Conservation (phyloP, 2,888 invertebrate species). For the Parnassius apollo region DNA sequence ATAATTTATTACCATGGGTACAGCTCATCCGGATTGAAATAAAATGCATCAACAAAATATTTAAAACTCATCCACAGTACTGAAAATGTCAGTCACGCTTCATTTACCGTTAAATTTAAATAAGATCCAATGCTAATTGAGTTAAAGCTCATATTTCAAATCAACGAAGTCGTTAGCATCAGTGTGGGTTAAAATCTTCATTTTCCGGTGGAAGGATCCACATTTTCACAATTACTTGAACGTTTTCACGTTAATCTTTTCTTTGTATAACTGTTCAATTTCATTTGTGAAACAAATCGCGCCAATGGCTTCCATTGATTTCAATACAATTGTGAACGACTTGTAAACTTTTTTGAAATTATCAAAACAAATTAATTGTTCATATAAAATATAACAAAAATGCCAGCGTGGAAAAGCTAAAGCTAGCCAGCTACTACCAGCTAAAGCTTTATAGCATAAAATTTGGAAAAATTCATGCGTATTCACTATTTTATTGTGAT, state of each 20-base stretch:
- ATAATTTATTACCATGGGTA: too few relatives aligned
- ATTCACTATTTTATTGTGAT: too few relatives aligned
- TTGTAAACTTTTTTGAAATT: conserved; percentile 15
- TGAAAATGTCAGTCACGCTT: too few relatives aligned
- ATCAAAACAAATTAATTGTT: neutral
- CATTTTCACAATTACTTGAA: conserved; percentile 79
- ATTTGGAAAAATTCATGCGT: too few relatives aligned
- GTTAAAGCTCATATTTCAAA: conserved; percentile 43
- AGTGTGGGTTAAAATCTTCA: conserved; percentile 52
- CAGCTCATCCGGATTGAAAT: too few relatives aligned
- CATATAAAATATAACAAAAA: too few relatives aligned
- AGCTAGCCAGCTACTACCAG: too few relatives aligned
- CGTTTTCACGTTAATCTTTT: conserved; percentile 73
- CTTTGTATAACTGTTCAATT: conserved; percentile 66
- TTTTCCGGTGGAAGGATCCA: conserved; percentile 57
- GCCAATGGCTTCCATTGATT: conserved; percentile 56
- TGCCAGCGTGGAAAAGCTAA: too few relatives aligned
- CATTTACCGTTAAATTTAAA: conserved; percentile 15
- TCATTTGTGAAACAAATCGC: conserved; percentile 68
- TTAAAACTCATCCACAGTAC: too few relatives aligned
- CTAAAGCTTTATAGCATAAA: too few relatives aligned
- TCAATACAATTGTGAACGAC: conserved; percentile 38
- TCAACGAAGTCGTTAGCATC: conserved; percentile 29
- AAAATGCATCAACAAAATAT: too few relatives aligned
- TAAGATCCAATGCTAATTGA: conserved; percentile 28